Base-by-base conservation (phyloP, 1,140 invertebrate species). In the Pinna nobilis region DNA sequence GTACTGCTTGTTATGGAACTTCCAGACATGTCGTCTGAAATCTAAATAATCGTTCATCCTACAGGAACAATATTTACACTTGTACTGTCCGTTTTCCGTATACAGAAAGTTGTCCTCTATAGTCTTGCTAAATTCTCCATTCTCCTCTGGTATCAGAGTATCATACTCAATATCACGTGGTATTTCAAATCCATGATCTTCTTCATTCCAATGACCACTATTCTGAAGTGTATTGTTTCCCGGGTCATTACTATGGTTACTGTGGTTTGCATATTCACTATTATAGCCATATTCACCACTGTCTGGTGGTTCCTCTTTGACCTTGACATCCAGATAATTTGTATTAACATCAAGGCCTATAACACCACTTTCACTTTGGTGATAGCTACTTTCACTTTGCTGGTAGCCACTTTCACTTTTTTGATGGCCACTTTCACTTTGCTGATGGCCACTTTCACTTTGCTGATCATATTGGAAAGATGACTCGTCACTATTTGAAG, bases 1-100 rank as follows among this genome's bases (percentile, higher is more conserved):
- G 53, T 68, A 68, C n/a, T 41, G 41, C 33, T 68, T 68, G 20
- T 55, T 25, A 18, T 68, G 66, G 4, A 25, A 20, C 47, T 25
- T 25, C 23, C 41, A n/a, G 20, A 55, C 41, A 25, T 68, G 66
- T 13, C 20, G 5, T 57, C 44, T 59, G n/a, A 68, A 41, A 41
- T 23, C 11, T 6, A 25, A 23, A 39, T 47, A 57, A 6, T 37
- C 32, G 15, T 20, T 18, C 15, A 68, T n/a, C 28, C 11, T 68
- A 44, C 51, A 53, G 9, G 50, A 41, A 33, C 66, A 68, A 25
- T 32, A 59, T 6, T 59, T 15, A 47, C 66, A 68, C 23, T 59
- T 68, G 35, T 57, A 68, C 37, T 33, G 35, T 13, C 50, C 66
- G 25, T 41, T 18, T 11, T 49, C 51, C 37, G n/a, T n/a, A n/a